Conservation (phyloP, 2,113 vertebrate species). For the Isichthys henryi region DNA sequence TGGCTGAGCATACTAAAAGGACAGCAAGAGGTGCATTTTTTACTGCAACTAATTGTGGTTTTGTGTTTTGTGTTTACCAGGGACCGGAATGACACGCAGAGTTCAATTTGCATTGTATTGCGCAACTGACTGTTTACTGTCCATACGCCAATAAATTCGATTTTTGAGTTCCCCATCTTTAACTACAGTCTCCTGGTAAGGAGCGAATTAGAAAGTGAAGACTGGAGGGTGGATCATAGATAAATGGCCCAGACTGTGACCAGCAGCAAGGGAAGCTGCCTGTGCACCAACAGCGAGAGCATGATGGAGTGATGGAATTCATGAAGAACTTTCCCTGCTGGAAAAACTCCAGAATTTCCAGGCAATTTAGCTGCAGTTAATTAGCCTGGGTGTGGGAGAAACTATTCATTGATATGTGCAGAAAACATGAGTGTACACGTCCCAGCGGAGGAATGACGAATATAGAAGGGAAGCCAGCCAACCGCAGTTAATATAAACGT, state of each 20-base stretch:
- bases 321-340: not conserved
- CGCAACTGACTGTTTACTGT: not conserved
- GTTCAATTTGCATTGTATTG: not conserved
- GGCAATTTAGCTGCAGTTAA: not conserved
- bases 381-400: conserved; percentile 3
- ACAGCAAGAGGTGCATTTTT: not conserved
- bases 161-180: not conserved
- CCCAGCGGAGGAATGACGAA: not conserved
- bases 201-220: not conserved
- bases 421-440: conserved; percentile 29
- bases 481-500: conserved; percentile 26
- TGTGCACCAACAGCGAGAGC: too few species aligned
- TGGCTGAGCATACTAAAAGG: not conserved
- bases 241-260: not conserved
- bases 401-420: conserved; percentile 27
- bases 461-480: conserved; percentile 19
- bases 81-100: not conserved
- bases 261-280: not conserved
- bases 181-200: not conserved
- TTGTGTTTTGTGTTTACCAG: not conserved
- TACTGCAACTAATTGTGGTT: not conserved
- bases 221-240: not conserved
- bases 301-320: not conserved
- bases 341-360: not conserved
- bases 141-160: not conserved